Conservation (phyloP, 2,113 vertebrate species). For the Tauraco erythrolophus region DNA sequence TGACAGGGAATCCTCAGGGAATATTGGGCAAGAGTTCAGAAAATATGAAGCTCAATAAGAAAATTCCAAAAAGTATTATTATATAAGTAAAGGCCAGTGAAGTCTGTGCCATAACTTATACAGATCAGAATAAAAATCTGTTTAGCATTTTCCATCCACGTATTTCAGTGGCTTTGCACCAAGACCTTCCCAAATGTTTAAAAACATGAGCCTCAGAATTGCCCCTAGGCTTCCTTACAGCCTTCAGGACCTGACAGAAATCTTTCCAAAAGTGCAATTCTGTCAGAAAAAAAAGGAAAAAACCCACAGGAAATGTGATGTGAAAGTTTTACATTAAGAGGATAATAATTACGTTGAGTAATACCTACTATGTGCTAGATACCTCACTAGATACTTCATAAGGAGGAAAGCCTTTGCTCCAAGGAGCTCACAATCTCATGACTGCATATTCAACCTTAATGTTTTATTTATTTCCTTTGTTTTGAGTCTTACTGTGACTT, state of each 20-base stretch:
- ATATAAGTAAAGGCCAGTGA: not conserved
- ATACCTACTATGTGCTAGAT: not conserved
- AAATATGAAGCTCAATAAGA: not conserved
- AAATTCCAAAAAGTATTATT: not conserved
- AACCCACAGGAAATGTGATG: not conserved
- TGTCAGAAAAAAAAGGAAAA: not conserved
- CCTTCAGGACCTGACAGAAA: not conserved
- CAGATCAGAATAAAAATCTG: not conserved
- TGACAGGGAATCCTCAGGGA: not conserved
- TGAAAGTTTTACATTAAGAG: not conserved
- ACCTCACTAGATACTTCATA: not conserved
- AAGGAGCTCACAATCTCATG: constrained; percentile 3
- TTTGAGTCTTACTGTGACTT: constrained; percentile 4
- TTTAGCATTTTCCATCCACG: not conserved
- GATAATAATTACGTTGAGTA: not conserved
- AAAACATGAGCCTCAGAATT: not conserved
- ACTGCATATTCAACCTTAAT: not conserved
- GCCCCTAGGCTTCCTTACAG: not conserved
- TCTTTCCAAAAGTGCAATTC: not conserved
- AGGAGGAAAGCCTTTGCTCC: not conserved
- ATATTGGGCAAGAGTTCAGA: not conserved
- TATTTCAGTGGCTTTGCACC: not conserved
- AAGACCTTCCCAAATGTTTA: not conserved
- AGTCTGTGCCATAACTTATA: not conserved
- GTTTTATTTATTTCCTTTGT: constrained; percentile 56